Evolutionary conservation across 2,797 vertebrate species (phyloP), one percentile per base, ranked within the genome.

Genomic region (Notolepis coatsorum): DNA sequence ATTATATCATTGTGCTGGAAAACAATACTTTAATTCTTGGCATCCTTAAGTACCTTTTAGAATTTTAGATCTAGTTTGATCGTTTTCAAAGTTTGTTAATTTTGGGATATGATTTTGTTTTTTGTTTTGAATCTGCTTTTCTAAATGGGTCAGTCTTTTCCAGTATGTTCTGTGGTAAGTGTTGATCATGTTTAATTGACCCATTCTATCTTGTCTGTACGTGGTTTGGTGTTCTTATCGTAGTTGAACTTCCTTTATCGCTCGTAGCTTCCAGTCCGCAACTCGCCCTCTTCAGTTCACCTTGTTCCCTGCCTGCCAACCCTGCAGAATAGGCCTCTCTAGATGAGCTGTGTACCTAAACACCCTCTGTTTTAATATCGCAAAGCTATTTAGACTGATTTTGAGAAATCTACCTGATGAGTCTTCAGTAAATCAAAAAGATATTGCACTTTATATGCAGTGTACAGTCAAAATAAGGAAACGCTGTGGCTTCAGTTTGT

Each of bases 121-220:
- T 71, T 70, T 72, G 25, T 73, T 80, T 83, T 74, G 41, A 65
- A 79, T 74, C 81, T 84, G 86, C 84, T 80, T 83, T 83, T 83
- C 86, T 88, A 84, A 84, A 84, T 76, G 80, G 83, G 75, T 86
- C 82, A 88, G 86, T 88, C 66, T 84, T 86, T 73, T 77, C 81
- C 83, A 86, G 85, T 81, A 70, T 89, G 80, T 89, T 84, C 54
- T 60, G 79, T 89, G 86, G 80, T 82, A 80, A 66, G 80, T 81
- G 60, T 91, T 81, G 49, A 69, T 71, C 68, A 61, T 68, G 46
- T 71, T 72, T 71, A 54, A 72, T 77, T 82, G 70, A 56, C 46
- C 45, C 58, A 42, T 80, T 51, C 18, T 66, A 30, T 75, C 27
- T 42, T 67, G 51, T 79, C 28, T 80, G 49, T 77, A 67, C 88